Evolutionary conservation across 37 sponge, comb jelly and placozoan species (phyloP), one percentile per base, ranked within the genome.

Genomic region (Chondrilla cf. caribensis): DNA sequence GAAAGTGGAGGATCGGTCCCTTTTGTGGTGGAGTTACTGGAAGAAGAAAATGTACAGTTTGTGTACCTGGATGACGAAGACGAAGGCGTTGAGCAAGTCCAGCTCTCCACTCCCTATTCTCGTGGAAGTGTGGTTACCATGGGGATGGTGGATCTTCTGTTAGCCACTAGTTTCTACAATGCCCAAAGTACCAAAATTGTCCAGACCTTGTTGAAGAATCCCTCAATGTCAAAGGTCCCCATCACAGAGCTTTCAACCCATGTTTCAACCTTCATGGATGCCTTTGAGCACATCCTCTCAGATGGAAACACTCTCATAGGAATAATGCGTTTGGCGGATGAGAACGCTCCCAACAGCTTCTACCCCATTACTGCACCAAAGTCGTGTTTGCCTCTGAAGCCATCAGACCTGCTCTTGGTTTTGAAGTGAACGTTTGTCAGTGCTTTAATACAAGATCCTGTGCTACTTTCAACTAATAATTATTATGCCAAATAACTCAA

Each of bases 11-110:
- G 65, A 8, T 19, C 9, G 7, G 83, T 85, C 9, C 84, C 58
- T 1, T 64, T 92, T 51, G 55, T 90, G 43, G 84, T 90, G 19
- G 90, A 87, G 26, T 83, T 93, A 39, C 35, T 47, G 8, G 62
- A 83, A 8, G 88, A 89, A 44, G 71, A 64, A 5, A 89, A 92
- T 70, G 95, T 89, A 28, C 86, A 92, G 79, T 92, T 95, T 72
- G 82, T 95, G 8, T 88, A 87, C 54, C 79, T 88, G 54, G 85
- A 60, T 35, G 93, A 90, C 62, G 83, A 90, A 35, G 94, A 90
- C 40, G 65, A 68, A 32, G 73, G 75, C 1, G 89, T 84, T 58
- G 83, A 51, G 19, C 40, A 73, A 70, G 24, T 73, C 15, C 76
- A 73, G 17, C 76, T 73, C 44, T 73, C 76, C 11, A 5, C 3